Conservation (phyloP, 2,888 invertebrate genomes). For the Rotaria sp. region DNA sequence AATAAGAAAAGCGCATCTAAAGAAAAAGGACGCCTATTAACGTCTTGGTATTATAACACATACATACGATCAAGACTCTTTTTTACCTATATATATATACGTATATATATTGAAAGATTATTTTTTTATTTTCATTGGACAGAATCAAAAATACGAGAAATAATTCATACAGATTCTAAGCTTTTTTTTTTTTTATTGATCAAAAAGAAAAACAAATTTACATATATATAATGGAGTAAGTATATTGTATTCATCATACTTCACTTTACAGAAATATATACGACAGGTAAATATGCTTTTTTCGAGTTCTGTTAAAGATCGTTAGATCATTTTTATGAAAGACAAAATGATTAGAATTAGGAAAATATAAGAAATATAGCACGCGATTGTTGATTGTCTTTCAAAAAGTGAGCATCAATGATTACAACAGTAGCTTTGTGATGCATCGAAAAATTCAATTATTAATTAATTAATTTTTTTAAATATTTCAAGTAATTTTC, state of each 20-base stretch:
- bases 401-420: no score
- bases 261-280: background rate
- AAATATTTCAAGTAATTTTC: background rate
- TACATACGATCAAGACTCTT: background rate
- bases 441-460: no score
- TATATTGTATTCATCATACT: background rate
- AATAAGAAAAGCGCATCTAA: background rate
- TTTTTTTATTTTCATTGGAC: background rate
- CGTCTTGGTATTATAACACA: background rate
- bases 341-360: no score
- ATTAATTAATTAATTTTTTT: no score
- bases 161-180: background rate
- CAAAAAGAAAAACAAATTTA: background rate
- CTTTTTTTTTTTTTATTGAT: background rate
- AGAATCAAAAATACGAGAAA: background rate
- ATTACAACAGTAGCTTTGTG: no score
- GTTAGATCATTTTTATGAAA: no score
- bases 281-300: background rate
- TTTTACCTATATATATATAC: background rate
- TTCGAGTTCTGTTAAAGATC: background rate
- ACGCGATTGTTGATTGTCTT: no score
- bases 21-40: background rate
- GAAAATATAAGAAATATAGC: no score
- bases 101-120: background rate
- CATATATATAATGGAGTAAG: background rate